These are phyloP conservation scores for Gisinianus flammeolus DNA, from an alignment of 2,888 invertebrate species.

Conservation along the genomic window DNA sequence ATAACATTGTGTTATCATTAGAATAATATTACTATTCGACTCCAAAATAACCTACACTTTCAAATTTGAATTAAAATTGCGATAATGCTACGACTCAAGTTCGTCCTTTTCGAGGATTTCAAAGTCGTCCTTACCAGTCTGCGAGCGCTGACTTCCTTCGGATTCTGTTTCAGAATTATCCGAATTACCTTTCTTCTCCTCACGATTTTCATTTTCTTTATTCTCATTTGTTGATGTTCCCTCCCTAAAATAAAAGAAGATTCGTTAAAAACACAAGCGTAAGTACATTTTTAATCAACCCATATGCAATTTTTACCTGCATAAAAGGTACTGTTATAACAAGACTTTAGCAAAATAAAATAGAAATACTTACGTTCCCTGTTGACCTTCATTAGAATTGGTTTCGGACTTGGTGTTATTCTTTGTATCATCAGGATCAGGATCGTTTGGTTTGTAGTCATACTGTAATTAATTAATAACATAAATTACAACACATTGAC, in stretches of 20 bases:
- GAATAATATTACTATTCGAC: no score
- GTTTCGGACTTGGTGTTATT: neutral
- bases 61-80: no score
- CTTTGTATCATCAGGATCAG: constrained; percentile 39
- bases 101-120: constrained; percentile 77
- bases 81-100: constrained; percentile 56
- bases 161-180: constrained; percentile 79
- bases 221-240: neutral
- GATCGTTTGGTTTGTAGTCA: constrained; percentile 74
- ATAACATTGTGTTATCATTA: no score
- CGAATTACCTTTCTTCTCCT: constrained; percentile 49
- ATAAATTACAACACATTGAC: neutral
- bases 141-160: constrained; percentile 76
- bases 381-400: neutral
- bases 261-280: neutral
- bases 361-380: neutral
- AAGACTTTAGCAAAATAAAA: neutral
- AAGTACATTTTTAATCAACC: neutral
- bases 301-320: neutral
- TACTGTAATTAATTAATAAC: no score
- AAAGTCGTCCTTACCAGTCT: constrained; percentile 86
- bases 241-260: no score
- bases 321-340: neutral
- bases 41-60: no score
- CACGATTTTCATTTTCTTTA: constrained; percentile 26